A percentile compares a stretch with the other conserved stretches of the same genome.
These are phyloP conservation scores for Sciurus carolinensis DNA, from an alignment of 2,797 vertebrate species.

Conservation along the genomic window DNA sequence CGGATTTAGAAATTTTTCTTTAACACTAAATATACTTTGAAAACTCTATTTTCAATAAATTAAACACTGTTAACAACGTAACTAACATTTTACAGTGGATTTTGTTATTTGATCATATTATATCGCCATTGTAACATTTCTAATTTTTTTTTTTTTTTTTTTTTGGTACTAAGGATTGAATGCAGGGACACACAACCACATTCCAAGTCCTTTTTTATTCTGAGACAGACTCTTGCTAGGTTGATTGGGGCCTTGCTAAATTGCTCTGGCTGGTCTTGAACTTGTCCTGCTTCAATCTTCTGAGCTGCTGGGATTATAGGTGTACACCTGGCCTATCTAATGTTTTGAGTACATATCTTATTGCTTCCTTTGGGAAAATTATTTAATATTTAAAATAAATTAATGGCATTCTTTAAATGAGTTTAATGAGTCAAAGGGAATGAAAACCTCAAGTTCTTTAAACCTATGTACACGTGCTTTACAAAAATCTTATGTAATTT, in stretches of 20 bases:
- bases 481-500: not conserved
- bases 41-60: not conserved
- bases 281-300: no score
- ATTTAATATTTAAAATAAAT: not conserved
- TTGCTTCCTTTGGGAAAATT: not conserved
- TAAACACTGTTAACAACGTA: not conserved
- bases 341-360: not conserved
- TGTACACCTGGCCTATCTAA: not conserved
- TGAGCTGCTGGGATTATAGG: no score
- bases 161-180: no score
- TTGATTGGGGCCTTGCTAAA: no score
- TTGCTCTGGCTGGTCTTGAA: no score
- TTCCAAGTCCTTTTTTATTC: no score
- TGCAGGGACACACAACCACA: no score
- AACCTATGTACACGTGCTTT: not conserved
- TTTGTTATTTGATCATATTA: not conserved
- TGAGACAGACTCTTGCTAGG: no score
- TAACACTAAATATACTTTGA: not conserved
- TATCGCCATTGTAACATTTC: not conserved
- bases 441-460: not conserved
- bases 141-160: no score
- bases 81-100: not conserved
- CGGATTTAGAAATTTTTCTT: not conserved
- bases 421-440: not conserved
- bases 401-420: not conserved